Conservation (phyloP, 1,140 invertebrate species). For the Tetramorium parvispinum region DNA sequence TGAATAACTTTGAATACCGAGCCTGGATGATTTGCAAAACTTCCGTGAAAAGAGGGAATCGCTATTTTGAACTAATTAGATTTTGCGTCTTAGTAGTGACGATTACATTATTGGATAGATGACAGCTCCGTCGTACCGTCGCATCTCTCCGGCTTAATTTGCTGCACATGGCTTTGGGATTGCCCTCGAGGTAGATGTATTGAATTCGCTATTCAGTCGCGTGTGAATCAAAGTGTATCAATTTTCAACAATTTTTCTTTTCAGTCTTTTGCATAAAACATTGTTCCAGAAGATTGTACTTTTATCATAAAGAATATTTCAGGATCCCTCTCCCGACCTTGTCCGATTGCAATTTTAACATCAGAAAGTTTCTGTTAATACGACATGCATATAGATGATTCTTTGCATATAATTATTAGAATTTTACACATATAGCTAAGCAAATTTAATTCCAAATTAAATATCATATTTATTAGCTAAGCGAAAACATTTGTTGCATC, state of each 20-base stretch:
- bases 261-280: not conserved
- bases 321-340: not conserved
- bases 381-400: not conserved
- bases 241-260: slow-evolving; percentile 14
- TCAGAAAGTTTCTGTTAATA: not conserved
- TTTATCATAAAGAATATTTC: slow-evolving; percentile 3
- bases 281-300: not conserved
- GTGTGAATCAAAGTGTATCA: slow-evolving; percentile 33
- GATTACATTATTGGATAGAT: slow-evolving; percentile 44
- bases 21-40: slow-evolving; percentile 10
- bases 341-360: not conserved
- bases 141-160: slow-evolving; percentile 39
- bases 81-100: slow-evolving; percentile 34
- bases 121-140: not conserved
- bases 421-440: not conserved
- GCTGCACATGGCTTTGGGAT: not conserved
- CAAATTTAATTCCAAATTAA: not conserved
- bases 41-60: slow-evolving; percentile 32
- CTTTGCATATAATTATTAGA: not conserved
- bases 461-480: slow-evolving; percentile 6
- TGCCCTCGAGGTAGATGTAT: slow-evolving; percentile 16
- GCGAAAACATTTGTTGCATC: not conserved
- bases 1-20: slow-evolving; percentile 41
- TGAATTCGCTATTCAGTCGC: slow-evolving; percentile 24
- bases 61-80: slow-evolving; percentile 47